These are phyloP conservation scores for Carcharodon carcharias DNA, from an alignment of 2,797 vertebrate genomes.

Conservation along the genomic window DNA sequence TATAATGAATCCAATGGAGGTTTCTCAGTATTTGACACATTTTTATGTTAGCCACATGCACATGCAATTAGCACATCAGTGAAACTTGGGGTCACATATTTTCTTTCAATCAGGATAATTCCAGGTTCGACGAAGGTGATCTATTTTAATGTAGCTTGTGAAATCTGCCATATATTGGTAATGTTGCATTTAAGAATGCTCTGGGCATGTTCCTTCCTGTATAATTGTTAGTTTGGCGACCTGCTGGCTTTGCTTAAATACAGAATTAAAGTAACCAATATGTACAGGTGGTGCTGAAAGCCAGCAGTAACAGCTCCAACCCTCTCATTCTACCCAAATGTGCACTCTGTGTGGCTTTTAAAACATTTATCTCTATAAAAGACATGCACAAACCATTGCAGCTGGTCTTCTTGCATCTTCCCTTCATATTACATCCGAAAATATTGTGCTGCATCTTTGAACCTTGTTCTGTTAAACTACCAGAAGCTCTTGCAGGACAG, in stretches of 20 bases:
- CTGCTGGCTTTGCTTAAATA: background rate
- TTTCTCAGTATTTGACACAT: background rate
- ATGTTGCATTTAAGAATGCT: background rate
- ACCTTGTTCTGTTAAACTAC: background rate
- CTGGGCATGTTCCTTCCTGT: background rate
- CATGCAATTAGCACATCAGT: background rate
- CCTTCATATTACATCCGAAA: background rate
- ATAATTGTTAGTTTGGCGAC: background rate
- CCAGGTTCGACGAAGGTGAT: background rate
- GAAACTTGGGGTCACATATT: background rate
- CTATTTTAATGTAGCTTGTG: background rate
- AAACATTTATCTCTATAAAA: background rate
- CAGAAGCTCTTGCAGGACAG: background rate
- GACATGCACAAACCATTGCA: background rate
- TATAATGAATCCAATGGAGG: background rate
- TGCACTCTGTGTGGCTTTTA: background rate
- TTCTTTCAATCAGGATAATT: background rate
- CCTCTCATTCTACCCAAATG: background rate
- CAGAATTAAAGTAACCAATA: background rate
- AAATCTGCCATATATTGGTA: background rate
- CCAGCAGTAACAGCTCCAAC: too few species aligned
- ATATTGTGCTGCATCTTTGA: background rate
- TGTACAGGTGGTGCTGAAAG: background rate
- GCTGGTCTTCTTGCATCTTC: background rate
- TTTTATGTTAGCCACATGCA: background rate